Base-by-base conservation (phyloP, 2,113 vertebrate genomes). In the Rhinopomastus cyanomelas region DNA sequence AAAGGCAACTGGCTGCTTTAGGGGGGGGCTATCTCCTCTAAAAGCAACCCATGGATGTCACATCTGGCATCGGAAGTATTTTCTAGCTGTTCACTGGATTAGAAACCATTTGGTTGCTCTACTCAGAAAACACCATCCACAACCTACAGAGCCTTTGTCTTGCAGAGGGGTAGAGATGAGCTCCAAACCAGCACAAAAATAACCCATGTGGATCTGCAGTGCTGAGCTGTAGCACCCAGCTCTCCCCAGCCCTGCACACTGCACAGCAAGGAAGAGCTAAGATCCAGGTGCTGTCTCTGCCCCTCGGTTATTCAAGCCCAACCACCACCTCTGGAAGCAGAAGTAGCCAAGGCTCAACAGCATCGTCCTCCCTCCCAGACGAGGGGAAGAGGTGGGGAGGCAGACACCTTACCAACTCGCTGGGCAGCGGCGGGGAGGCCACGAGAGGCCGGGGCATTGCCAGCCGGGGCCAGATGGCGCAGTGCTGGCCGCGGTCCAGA, bases 401-500 rank as follows among this genome's bases (percentile, higher is more conserved):
- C 67, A 91, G 67, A 64, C 34, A 92, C 90, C 97, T 98, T 97
- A 98, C 98, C 98, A 89, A 98, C 97, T 98, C 98, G 97, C 96
- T 98, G 98, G 82, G 98, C 95, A 85, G 97, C 96, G 14, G 97
- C 95, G 30, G 98, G 97, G 92, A 98, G 97, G 96, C 98, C 98
- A n/a, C 99, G 98, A 74, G 98, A 98, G 92, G 98, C 98, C 9
- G 98, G 98, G n/a, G 98, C 68, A 65, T 95, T 97, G 85, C 96
- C 85, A 21, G 97, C 94, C 25, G 99, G 99, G 88, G 98, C 96
- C 95, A 99, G 96, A 86, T 99, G 99, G 93, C 99, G 97, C 92
- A 99, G 96, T 82, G 98, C 96, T 71, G 98, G 98, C 55, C 99
- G 98, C 5, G 99, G 99, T 61, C 99, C 99, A 42, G 98, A 98